Conservation (phyloP, 2,888 invertebrate genomes). For the Hemaris fuciformis region DNA sequence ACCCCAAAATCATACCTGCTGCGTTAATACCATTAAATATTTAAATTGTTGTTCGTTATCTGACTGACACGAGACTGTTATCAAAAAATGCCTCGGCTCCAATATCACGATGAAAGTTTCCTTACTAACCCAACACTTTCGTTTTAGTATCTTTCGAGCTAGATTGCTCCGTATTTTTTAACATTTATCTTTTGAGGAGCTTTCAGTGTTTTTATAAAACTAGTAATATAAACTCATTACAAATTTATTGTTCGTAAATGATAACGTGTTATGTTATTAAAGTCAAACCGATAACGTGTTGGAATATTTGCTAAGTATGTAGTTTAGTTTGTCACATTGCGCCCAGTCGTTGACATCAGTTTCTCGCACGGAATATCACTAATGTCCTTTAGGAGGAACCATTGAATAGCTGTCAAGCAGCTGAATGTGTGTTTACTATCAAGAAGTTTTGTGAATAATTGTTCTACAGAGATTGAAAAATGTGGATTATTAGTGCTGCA, state of each 20-base stretch:
- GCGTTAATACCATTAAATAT: background rate
- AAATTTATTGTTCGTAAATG: constrained; percentile 29
- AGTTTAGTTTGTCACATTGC: constrained; percentile 18
- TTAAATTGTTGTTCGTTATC: background rate
- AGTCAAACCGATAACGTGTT: constrained; percentile 59
- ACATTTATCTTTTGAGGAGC: background rate
- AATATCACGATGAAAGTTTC: background rate
- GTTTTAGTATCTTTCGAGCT: background rate
- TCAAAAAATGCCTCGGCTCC: background rate
- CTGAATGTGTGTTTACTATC: background rate
- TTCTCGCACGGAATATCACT: background rate
- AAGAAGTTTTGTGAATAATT: background rate
- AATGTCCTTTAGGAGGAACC: constrained; percentile 5
- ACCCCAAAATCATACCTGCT: background rate
- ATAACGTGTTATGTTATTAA: constrained; percentile 50
- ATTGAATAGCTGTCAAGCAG: background rate
- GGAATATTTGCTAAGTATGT: constrained; percentile 17
- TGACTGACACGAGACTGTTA: background rate
- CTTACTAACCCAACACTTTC: background rate
- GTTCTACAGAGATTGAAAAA: constrained; percentile 21
- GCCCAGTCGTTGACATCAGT: background rate
- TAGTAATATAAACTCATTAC: background rate
- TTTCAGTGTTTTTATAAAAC: background rate
- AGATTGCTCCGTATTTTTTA: background rate
- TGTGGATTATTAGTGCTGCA: constrained; percentile 30